Conservation (phyloP, 2,113 vertebrate genomes). For the Leptosomus discolor region DNA sequence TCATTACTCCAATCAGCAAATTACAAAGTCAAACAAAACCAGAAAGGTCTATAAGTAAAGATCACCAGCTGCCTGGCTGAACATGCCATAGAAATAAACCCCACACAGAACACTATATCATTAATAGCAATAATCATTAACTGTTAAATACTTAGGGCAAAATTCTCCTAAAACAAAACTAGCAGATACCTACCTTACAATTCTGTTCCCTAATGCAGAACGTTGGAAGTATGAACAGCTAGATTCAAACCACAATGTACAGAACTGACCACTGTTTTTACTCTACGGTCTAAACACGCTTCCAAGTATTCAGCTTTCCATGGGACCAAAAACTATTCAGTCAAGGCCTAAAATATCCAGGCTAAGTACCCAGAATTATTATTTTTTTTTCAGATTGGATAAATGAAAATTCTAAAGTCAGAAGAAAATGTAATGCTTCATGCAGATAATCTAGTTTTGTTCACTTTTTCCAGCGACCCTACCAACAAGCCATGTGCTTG, state of each 20-base stretch:
- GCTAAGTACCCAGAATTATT: not conserved
- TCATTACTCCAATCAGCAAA: not conserved
- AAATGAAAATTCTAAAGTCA: not conserved
- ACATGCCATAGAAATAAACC: not conserved
- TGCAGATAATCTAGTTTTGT: not conserved
- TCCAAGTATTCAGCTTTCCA: not conserved
- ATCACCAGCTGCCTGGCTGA: not conserved
- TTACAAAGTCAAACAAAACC: not conserved
- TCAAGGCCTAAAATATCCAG: not conserved
- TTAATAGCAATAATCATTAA: not conserved
- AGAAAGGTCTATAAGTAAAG: not conserved
- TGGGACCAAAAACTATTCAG: not conserved
- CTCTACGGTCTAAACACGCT: not conserved
- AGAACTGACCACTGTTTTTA: not conserved
- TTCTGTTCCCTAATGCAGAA: not conserved
- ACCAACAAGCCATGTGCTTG: accelerated
- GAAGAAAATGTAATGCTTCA: not conserved
- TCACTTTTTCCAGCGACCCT: not conserved
- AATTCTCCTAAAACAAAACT: not conserved
- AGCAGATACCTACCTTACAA: not conserved
- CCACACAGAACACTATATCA: not conserved
- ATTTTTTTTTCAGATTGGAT: not conserved
- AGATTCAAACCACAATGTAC: not conserved
- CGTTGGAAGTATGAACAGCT: accelerated
- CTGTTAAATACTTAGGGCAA: not conserved